Evolutionary conservation across 2,797 vertebrate species (phyloP), one percentile per base, ranked within the genome.

Genomic region (Poeciliopsis presidionis): DNA sequence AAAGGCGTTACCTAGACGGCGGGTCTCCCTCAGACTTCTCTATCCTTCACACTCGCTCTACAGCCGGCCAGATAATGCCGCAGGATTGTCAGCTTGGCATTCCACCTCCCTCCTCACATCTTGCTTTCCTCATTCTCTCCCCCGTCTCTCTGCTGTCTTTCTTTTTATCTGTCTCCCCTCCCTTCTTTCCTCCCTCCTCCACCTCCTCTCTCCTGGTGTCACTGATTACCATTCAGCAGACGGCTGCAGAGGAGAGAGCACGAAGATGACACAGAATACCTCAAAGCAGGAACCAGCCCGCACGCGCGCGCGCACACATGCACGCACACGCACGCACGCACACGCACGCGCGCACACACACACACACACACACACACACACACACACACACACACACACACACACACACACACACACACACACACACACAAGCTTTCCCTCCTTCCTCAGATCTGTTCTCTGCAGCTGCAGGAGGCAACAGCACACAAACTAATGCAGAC

Each of bases 181-280:
- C 30, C 72, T n/a, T 79, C 7, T 46, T 9, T 30, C 61, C 75
- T 59, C 78, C n/a, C 69, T 25, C 84, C 72, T 77, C 41, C 41
- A 43, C 79, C 78, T 75, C 84, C 79, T 73, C 91, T 89, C 85
- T 93, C 92, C 89, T 85, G 85, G 94, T 94, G 94, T 95, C 95
- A 95, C 93, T 93, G 95, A 96, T 96, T 97, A 96, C 95, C 96
- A 97, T 96, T 96, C 95, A 96, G 93, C 95, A 96, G 96, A 96
- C 94, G 93, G 94, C 93, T 96, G 95, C 94, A 96, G 95, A 81
- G 79, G 89, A 90, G 86, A 90, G 91, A 84, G 89, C 95, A 95
- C 94, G 94, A 94, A 96, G 94, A 96, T 94, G 95, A 96, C 94
- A 97, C 92, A 95, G 91, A 96, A 96, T 96, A 96, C 93, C 95